These are phyloP conservation scores for Trichonephila inaurata DNA, from an alignment of 1,140 invertebrate species.

Conservation along the genomic window DNA sequence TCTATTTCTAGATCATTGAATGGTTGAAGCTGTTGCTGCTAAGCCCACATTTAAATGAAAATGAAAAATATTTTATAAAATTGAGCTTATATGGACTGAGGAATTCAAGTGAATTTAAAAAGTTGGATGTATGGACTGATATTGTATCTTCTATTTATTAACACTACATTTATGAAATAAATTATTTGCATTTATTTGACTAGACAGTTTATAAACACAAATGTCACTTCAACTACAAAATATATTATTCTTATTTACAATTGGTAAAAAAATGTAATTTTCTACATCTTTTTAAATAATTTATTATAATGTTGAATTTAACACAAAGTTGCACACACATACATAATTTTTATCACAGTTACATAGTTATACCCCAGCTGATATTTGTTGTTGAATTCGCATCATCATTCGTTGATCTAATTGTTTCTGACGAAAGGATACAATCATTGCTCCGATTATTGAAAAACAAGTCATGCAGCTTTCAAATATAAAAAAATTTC, in stretches of 20 bases:
- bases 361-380: conserved; percentile 80
- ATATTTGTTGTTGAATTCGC: conserved; percentile 85
- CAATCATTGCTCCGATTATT: conserved; percentile 84
- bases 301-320: too few relatives aligned
- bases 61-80: conserved; percentile 57
- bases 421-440: conserved; percentile 83
- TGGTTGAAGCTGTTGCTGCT: conserved; percentile 39
- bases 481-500: conserved; percentile 92
- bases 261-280: not conserved
- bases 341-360: not conserved
- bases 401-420: conserved; percentile 84
- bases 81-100: conserved; percentile 52
- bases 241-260: conserved; percentile 4
- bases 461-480: conserved; percentile 86
- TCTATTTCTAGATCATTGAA: conserved; percentile 52
- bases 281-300: not conserved
- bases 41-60: conserved; percentile 52
- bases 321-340: not conserved
- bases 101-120: conserved; percentile 46
- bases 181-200: not conserved
- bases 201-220: not conserved
- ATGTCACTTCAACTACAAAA: not conserved
- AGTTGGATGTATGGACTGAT: conserved; percentile 58
- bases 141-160: conserved; percentile 57
- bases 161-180: conserved; percentile 2